phyloP scores from a whole-genome alignment of 1,140 invertebrate genomes.

The Epicauta chinensis region DNA sequence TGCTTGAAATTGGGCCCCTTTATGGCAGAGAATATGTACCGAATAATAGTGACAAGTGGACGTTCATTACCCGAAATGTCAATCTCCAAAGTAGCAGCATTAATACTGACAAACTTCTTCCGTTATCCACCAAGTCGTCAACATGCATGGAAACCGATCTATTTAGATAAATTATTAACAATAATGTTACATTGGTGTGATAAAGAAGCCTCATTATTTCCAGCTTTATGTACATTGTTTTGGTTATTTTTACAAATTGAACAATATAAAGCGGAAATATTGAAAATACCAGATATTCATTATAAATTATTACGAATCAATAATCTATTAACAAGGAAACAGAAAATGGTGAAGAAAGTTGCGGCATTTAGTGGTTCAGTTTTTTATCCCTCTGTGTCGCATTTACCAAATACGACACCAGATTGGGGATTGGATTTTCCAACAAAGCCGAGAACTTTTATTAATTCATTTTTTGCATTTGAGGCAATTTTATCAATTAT shows the following conservation, averaged over 20 bases:
- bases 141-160: slow-evolving; percentile 26
- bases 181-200: slow-evolving; percentile 57
- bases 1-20: slow-evolving; percentile 38
- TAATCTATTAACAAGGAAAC: slow-evolving; percentile 27
- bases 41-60: slow-evolving; percentile 46
- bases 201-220: slow-evolving; percentile 53
- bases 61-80: slow-evolving; percentile 50
- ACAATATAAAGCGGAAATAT: slow-evolving; percentile 27
- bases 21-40: slow-evolving; percentile 42
- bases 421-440: slow-evolving; percentile 37
- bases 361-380: slow-evolving; percentile 16
- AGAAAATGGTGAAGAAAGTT: slow-evolving; percentile 31
- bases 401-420: slow-evolving; percentile 24
- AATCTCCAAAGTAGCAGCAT: slow-evolving; percentile 43
- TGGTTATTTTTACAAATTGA: slow-evolving; percentile 51
- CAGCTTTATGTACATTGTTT: slow-evolving; percentile 54
- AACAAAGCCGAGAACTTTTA: slow-evolving; percentile 31
- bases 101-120: slow-evolving; percentile 50
- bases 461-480: slow-evolving; percentile 34
- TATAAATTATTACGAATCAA: slow-evolving; percentile 31
- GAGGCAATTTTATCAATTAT: not conserved
- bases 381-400: slow-evolving; percentile 23
- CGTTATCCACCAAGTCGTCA: slow-evolving; percentile 35
- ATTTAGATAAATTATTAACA: slow-evolving; percentile 44
- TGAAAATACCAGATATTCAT: slow-evolving; percentile 27